Evolutionary conservation across 2,888 invertebrate genomes (phyloP).

Genomic region (Agonopterix subpropinquella): DNA sequence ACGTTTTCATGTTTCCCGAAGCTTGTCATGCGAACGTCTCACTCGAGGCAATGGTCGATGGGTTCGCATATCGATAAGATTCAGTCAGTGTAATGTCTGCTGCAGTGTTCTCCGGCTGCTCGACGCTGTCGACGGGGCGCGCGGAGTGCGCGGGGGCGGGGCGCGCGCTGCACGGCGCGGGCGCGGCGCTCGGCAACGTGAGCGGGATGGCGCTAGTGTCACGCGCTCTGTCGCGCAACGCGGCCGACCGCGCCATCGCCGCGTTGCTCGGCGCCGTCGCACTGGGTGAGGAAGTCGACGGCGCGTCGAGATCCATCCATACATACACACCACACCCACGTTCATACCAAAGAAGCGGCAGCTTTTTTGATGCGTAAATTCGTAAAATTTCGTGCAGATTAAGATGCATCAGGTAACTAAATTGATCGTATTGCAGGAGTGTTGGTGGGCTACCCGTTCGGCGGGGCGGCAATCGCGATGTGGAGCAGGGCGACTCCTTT

Average conservation of each 20-base stretch:
- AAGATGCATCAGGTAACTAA: background rate
- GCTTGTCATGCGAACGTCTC: too few species aligned
- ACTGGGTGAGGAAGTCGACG: conserved; percentile 29
- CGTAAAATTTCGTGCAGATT: too few species aligned
- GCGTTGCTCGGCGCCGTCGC: conserved; percentile 60
- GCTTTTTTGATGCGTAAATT: background rate
- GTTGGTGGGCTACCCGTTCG: conserved; percentile 62
- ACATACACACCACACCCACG: background rate
- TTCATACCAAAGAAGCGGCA: background rate
- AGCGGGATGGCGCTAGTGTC: conserved; percentile 51
- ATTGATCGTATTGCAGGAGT: conserved; percentile 36
- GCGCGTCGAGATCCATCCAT: too few species aligned
- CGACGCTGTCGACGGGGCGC: conserved; percentile 8
- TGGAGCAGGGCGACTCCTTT: conserved; percentile 55
- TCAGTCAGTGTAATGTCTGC: conserved; percentile 1
- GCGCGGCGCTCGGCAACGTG: conserved; percentile 34
- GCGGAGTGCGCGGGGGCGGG: conserved; percentile 11
- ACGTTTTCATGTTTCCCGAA: too few species aligned
- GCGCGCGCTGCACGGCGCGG: conserved; percentile 17
- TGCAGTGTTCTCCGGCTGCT: background rate
- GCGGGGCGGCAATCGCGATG: conserved; percentile 47
- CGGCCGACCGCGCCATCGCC: conserved; percentile 37
- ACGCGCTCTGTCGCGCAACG: conserved; percentile 40
- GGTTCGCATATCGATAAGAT: background rate
- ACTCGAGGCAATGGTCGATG: too few species aligned